Evolutionary conservation across 2,888 invertebrate species (phyloP).

Genomic region (Lasioglossum villosulum): DNA sequence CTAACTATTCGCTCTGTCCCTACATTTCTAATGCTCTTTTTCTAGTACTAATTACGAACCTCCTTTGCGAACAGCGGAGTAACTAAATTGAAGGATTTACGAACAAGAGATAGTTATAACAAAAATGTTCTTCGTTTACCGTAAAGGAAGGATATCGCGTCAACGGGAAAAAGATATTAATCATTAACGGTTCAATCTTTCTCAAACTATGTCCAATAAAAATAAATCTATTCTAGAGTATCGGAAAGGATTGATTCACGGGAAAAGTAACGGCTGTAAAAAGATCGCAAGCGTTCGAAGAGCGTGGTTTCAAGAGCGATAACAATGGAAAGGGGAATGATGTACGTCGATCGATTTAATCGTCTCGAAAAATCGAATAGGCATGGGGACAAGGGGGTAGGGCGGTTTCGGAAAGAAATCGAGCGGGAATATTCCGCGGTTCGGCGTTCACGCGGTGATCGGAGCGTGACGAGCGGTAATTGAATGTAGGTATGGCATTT

Average conservation of each 20-base stretch:
- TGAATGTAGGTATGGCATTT: slow-evolving; percentile 84
- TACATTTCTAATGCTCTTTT: background rate
- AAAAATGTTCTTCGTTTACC: too few relatives aligned
- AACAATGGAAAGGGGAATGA: background rate
- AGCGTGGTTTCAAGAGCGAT: background rate
- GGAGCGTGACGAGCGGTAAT: slow-evolving; percentile 84
- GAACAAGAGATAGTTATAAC: background rate
- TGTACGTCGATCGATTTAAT: background rate
- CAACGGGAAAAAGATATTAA: too few relatives aligned
- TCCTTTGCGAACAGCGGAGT: background rate
- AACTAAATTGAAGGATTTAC: background rate
- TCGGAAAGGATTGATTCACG: background rate
- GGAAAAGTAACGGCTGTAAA: background rate
- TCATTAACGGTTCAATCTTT: background rate
- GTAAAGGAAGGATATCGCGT: too few relatives aligned
- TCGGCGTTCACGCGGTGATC: slow-evolving; percentile 73
- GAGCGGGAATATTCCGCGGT: slow-evolving; percentile 48
- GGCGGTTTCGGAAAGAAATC: slow-evolving; percentile 31
- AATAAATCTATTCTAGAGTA: background rate
- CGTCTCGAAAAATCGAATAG: slow-evolving; percentile 12
- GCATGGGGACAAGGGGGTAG: background rate
- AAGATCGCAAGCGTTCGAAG: background rate
- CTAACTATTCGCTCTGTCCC: background rate
- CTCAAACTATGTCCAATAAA: background rate
- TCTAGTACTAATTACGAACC: background rate